A percentile compares a stretch with the other conserved stretches of the same genome.
Evolutionary conservation across 2,888 invertebrate genomes (phyloP).

Genomic region (Alloplasta piceator): DNA sequence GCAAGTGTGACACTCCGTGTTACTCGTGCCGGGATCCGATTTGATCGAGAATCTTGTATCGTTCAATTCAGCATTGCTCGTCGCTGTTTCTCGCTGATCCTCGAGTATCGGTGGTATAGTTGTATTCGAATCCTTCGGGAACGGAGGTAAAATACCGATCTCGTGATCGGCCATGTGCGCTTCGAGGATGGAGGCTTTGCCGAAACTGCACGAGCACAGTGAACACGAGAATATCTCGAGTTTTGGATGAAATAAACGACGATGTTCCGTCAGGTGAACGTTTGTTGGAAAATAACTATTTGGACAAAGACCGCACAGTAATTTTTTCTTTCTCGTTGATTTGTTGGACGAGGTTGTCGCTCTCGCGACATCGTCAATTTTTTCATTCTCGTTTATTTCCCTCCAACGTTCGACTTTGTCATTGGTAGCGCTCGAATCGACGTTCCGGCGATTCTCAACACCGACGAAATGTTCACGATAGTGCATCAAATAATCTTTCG

Average conservation of each 20-base stretch:
- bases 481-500: conserved; percentile 85
- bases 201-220: conserved; percentile 86
- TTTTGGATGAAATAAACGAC: conserved; percentile 84
- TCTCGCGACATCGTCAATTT: conserved; percentile 10
- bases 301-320: conserved; percentile 86
- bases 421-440: not conserved
- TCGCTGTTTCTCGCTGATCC: conserved; percentile 62
- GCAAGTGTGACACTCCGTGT: conserved; percentile 85
- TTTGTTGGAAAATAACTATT: conserved; percentile 81
- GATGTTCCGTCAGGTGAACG: conserved; percentile 87
- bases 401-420: not conserved
- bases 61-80: not conserved
- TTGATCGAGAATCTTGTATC: conserved; percentile 57
- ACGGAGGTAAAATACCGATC: conserved; percentile 69
- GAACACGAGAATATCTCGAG: conserved; percentile 87
- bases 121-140: conserved; percentile 30
- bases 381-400: not conserved
- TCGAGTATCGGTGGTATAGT: conserved; percentile 73
- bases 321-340: conserved; percentile 44
- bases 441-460: not conserved
- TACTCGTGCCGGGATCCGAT: conserved; percentile 71
- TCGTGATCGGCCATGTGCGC: conserved; percentile 81
- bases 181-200: conserved; percentile 85
- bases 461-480: conserved; percentile 73
- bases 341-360: conserved; percentile 42